Base-by-base conservation (phyloP, 2,888 invertebrate genomes). In the Gibbula magus region DNA sequence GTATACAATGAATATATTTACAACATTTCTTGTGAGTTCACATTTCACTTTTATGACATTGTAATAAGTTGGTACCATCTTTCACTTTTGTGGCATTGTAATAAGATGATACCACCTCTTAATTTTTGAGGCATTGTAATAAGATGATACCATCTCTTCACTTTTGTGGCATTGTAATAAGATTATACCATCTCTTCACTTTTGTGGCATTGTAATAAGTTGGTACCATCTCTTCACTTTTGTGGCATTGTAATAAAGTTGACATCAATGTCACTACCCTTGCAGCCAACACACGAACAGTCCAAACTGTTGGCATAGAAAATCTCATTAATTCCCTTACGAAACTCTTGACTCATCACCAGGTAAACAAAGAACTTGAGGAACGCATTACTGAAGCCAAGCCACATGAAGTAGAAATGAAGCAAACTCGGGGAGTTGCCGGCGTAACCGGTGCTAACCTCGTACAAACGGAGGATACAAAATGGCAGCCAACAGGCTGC, bases 401-500 rank as follows among this genome's bases (percentile, higher is more conserved):
- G 94, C 99, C 99, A 99, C 78, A 98, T 96, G 86, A 98, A 96
- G 84, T 96, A 96, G 92, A 98, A 98, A 93, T 98, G 97, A 86
- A 98, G 94, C 96, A 75, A 54, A 18, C 89, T 70, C 18, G 83
- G 77, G 45, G 97, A 96, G 91, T 96, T 82, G 20, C 79, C 79
- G 7, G 80, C 82, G 74, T 82, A 74, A 4, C n/a, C 20, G 7
- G 51, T 32, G 22, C 78, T 29, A 18, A 25, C 81, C 51, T 94
- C 96, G 94, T 97, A 97, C 83, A 97, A 94, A 87, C 96, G 95
- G 85, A 98, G 95, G 80, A 95, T 94, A 85, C 97, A 96, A 94
- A 96, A 98, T 32, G 99, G 99, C 85, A 96, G 94, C 99, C 99
- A 99, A 88, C 98, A 97, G 84, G 97, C 94, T 96, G 97, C 96